A percentile compares a stretch with the other conserved stretches of the same genome.
These are phyloP conservation scores for Sebastes itinus DNA, from an alignment of 2,797 vertebrate genomes.

Conservation along the genomic window DNA sequence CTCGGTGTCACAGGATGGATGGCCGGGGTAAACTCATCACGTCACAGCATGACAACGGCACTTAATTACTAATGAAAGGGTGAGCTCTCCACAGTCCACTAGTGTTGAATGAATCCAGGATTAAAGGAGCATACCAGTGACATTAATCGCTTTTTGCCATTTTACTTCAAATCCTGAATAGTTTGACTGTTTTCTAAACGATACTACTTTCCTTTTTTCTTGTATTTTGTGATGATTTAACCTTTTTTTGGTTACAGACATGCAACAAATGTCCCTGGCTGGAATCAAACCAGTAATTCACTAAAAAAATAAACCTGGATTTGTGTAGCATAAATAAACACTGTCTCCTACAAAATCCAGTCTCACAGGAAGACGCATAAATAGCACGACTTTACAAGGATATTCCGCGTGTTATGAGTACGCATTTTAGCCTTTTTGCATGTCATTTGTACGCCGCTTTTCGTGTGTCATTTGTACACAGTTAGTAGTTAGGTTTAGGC, in stretches of 20 bases:
- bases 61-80: conserved; percentile 67
- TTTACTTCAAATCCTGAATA: not conserved
- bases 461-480: too few relatives aligned
- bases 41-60: conserved; percentile 64
- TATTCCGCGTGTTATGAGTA: accelerated
- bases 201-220: too few relatives aligned
- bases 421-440: too few relatives aligned
- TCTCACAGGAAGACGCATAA: too few relatives aligned
- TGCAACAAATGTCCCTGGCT: not conserved
- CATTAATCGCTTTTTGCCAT: not conserved
- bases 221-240: not conserved
- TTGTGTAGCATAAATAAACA: not conserved
- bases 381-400: too few relatives aligned
- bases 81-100: conserved; percentile 32
- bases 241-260: not conserved
- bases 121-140: not conserved
- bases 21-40: conserved; percentile 51
- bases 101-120: not conserved
- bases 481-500: too few relatives aligned
- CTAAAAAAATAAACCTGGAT: not conserved
- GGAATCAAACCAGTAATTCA: not conserved
- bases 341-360: too few relatives aligned
- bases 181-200: not conserved
- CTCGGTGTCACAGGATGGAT: conserved; percentile 55
- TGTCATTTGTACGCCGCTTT: too few relatives aligned